These are phyloP conservation scores for Andrena bicolor DNA, from an alignment of 2,888 invertebrate species.

Conservation along the genomic window DNA sequence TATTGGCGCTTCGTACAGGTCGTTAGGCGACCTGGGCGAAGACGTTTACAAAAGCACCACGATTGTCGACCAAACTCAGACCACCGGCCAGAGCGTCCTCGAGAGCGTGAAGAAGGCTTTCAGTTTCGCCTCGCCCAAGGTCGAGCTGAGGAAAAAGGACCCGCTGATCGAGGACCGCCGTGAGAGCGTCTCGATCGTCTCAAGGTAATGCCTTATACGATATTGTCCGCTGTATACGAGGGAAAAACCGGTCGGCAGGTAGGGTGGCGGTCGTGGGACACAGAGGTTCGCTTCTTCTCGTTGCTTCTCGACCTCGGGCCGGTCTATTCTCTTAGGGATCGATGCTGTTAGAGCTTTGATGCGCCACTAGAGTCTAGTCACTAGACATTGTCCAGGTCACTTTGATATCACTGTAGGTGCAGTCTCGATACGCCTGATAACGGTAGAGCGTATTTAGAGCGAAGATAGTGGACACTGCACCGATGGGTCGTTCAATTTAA, in stretches of 20 bases:
- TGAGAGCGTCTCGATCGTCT: constrained; percentile 83
- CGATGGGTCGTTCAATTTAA: too few species aligned
- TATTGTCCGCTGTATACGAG: constrained; percentile 60
- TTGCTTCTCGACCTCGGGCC: constrained; percentile 63
- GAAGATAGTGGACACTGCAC: too few species aligned
- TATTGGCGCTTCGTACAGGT: constrained; percentile 89
- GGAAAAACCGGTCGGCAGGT: constrained; percentile 67
- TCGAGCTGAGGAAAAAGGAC: constrained; percentile 83
- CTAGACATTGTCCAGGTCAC: constrained; percentile 12
- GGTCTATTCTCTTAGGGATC: constrained; percentile 36
- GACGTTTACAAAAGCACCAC: constrained; percentile 89
- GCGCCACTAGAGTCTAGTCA: background rate
- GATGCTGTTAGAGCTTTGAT: constrained; percentile 12
- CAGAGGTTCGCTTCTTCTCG: constrained; percentile 34
- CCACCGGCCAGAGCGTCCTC: constrained; percentile 86
- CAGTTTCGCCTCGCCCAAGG: constrained; percentile 85
- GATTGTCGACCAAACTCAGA: constrained; percentile 86
- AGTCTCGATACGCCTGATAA: background rate
- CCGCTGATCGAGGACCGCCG: constrained; percentile 83
- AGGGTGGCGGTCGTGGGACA: constrained; percentile 59
- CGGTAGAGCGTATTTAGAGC: background rate
- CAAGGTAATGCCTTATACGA: constrained; percentile 81
- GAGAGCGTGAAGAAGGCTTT: constrained; percentile 88
- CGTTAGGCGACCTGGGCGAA: constrained; percentile 86
- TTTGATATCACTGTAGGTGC: background rate